These are phyloP conservation scores for Hylomyscus alleni DNA, from an alignment of 2,797 vertebrate species.

Conservation along the genomic window DNA sequence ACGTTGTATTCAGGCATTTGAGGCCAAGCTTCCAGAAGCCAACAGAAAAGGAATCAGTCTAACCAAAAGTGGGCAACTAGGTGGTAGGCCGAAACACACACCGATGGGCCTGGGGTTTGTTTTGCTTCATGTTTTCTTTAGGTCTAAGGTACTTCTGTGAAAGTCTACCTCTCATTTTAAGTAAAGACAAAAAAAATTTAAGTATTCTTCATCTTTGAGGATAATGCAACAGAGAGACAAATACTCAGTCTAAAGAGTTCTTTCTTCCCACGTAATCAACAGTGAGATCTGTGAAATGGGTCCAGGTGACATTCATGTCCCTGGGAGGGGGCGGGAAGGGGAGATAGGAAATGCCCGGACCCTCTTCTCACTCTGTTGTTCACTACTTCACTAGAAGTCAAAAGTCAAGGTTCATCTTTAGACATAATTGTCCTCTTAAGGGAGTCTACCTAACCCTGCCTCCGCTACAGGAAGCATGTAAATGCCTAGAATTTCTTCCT, in stretches of 20 bases:
- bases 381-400: constrained; percentile 87
- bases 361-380: constrained; percentile 79
- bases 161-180: constrained; percentile 90
- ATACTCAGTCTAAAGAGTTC: constrained; percentile 75
- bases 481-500: constrained; percentile 87
- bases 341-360: constrained; percentile 35
- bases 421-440: constrained; percentile 80
- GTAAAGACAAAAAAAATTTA: constrained; percentile 72
- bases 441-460: constrained; percentile 75
- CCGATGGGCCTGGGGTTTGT: constrained; percentile 77
- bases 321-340: background rate
- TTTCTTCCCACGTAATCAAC: constrained; percentile 57
- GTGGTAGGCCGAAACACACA: constrained; percentile 67
- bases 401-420: constrained; percentile 87
- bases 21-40: constrained; percentile 66
- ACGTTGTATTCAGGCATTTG: constrained; percentile 52
- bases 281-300: constrained; percentile 78
- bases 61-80: constrained; percentile 70
- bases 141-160: constrained; percentile 85
- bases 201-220: constrained; percentile 84
- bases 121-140: constrained; percentile 82
- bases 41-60: constrained; percentile 69
- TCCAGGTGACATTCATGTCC: constrained; percentile 74
- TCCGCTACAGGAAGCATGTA: constrained; percentile 81
- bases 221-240: constrained; percentile 85